A percentile compares a stretch with the other conserved stretches of the same genome.
These are phyloP conservation scores for Ictalurus furcatus DNA, from an alignment of 2,113 vertebrate genomes.

Conservation along the genomic window DNA sequence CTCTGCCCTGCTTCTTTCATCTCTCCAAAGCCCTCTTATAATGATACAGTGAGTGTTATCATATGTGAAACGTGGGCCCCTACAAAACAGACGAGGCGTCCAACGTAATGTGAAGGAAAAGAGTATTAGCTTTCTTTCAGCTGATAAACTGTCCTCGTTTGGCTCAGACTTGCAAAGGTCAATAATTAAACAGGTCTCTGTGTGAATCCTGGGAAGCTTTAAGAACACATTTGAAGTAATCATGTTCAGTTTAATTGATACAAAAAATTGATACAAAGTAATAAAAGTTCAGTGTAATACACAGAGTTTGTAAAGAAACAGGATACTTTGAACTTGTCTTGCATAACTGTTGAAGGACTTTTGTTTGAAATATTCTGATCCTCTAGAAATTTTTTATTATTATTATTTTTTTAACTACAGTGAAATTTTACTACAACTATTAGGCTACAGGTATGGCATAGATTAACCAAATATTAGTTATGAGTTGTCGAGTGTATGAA, in stretches of 20 bases:
- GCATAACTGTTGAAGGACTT: not conserved
- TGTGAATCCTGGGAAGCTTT: not conserved
- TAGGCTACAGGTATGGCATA: not conserved
- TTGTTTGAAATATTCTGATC: not conserved
- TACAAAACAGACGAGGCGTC: constrained; percentile 13
- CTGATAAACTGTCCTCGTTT: not conserved
- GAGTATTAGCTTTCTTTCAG: not conserved
- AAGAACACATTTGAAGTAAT: not conserved
- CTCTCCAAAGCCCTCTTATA: constrained; percentile 37
- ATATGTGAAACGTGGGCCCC: constrained; percentile 41
- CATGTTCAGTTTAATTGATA: not conserved
- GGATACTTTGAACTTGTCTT: not conserved
- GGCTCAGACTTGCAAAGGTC: not conserved
- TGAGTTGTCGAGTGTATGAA: not conserved
- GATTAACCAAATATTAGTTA: not conserved
- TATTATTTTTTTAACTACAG: no score
- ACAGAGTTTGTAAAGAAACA: not conserved
- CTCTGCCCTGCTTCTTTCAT: constrained; percentile 47
- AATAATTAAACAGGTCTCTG: not conserved
- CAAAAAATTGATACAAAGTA: not conserved
- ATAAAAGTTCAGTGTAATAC: not conserved
- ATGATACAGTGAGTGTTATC: constrained; percentile 47
- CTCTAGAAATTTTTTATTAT: no score
- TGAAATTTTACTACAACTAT: not conserved
- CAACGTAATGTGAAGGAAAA: not conserved